A percentile compares a stretch with the other conserved stretches of the same genome.
phyloP scores from a whole-genome alignment of 2,113 vertebrate genomes.

The Siniperca knerii region DNA sequence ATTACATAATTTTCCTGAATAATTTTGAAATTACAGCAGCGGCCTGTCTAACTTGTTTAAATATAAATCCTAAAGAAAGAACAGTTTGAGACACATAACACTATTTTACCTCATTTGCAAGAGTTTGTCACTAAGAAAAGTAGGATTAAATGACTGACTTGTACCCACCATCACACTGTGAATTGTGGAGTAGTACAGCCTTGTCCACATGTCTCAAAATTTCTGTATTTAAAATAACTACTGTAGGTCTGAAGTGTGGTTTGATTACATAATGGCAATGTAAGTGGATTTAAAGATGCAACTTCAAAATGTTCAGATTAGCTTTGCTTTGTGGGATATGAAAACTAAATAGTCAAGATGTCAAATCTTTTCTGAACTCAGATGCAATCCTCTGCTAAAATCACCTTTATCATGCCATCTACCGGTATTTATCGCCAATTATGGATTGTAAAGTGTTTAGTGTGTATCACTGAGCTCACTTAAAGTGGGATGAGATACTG shows the following conservation, averaged over 20 bases:
- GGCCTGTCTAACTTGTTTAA: background rate
- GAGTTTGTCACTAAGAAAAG: background rate
- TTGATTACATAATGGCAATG: background rate
- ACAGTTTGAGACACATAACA: background rate
- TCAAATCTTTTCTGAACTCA: background rate
- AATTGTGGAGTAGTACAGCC: background rate
- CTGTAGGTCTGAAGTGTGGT: background rate
- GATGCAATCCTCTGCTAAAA: background rate
- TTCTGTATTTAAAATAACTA: background rate
- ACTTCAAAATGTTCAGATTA: background rate
- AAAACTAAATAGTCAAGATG: background rate
- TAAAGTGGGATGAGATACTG: background rate
- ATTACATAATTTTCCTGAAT: background rate
- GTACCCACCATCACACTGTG: constrained; percentile 9
- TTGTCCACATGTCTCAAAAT: background rate
- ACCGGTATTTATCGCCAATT: background rate
- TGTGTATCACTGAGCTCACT: background rate
- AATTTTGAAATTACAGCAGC: background rate
- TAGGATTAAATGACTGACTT: background rate
- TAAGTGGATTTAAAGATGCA: background rate
- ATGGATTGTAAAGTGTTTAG: background rate
- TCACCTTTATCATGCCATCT: background rate
- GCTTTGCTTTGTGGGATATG: background rate
- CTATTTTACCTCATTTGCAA: background rate
- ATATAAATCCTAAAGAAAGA: background rate